phyloP scores from a whole-genome alignment of 2,888 invertebrate species.

The Drosophila diplacantha region DNA sequence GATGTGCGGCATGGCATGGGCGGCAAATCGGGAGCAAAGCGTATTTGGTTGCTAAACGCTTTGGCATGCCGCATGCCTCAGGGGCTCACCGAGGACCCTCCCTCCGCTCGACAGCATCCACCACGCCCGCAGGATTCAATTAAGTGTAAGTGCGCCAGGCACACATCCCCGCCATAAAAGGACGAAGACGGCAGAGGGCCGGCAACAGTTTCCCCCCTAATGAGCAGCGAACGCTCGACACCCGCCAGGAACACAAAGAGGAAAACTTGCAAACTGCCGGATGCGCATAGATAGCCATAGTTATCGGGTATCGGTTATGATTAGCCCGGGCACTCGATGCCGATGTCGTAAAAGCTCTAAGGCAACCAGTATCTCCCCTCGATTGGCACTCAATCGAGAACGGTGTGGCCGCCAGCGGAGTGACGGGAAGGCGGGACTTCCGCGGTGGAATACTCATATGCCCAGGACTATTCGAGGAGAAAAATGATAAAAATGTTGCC shows the following conservation, averaged over 20 bases:
- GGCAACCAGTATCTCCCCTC: constrained; percentile 24
- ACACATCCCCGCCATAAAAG: constrained; percentile 23
- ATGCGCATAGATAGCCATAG: constrained; percentile 26
- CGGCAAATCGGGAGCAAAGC: constrained; percentile 37
- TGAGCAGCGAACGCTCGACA: constrained; percentile 36
- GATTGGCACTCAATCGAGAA: constrained; percentile 28
- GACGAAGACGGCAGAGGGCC: constrained; percentile 10
- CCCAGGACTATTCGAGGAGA: not conserved
- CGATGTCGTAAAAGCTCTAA: constrained; percentile 31
- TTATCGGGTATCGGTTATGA: constrained; percentile 33
- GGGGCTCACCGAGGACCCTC: constrained; percentile 39
- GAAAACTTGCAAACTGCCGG: constrained; percentile 32
- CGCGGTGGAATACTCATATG: not conserved
- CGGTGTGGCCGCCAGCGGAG: constrained; percentile 22
- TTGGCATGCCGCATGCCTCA: constrained; percentile 63
- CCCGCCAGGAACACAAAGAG: constrained; percentile 23
- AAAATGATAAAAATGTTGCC: not conserved
- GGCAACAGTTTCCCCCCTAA: constrained; percentile 34
- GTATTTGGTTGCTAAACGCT: constrained; percentile 62
- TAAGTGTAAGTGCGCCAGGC: constrained; percentile 63
- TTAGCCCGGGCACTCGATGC: constrained; percentile 28
- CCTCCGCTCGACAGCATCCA: constrained; percentile 17
- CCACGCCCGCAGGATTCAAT: constrained; percentile 70
- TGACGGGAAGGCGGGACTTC: not conserved
- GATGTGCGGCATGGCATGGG: constrained; percentile 9